Base-by-base conservation (phyloP, 2,113 vertebrate species). In the Pelvicachromis taeniatus region DNA sequence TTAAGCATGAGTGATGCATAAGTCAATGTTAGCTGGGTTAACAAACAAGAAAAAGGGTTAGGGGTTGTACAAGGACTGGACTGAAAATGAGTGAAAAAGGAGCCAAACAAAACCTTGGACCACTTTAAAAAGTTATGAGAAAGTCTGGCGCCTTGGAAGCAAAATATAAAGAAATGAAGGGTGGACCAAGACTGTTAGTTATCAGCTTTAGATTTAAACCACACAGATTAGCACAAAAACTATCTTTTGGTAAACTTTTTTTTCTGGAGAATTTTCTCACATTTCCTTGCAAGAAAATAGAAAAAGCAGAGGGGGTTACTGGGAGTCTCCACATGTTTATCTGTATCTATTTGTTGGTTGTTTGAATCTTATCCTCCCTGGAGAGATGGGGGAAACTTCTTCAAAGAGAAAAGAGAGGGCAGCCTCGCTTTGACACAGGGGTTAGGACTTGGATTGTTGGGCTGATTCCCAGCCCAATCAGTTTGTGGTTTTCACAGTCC, bases 391-490 rank as follows among this genome's bases (percentile, higher is more conserved):
- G 75, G 78, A 90, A 82, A 85, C 82, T 6, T 94, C 92, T 94
- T 95, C 91, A 95, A 93, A 95, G 88, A 78, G 78, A 78, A 75
- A 45, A 78, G 78, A 89, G 82, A 85, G 84, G 78, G 82, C 53
- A 35, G 78, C 87, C 77, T 78, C 16, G 33, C 85, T 61, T 89
- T 68, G 78, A 89, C 92, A 91, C 81, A 82, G 84, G 82, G 94
- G 89, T 93, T 92, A 92, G 90, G 93, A 92, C 91, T 95, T 85
- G 87, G 92, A 93, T 92, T 93, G 90, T 80, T 86, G 68, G 91
- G 88, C 91, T 92, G 92, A 92, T 93, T 94, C 94, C 87, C 93
- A 93, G 88, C 88, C 91, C 90, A 95, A 95, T 96, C 95, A 95
- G 85, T 65, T 86, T 90, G 94, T 89, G 94, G 94, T 93, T 95